These are phyloP conservation scores for Aethes cnicana DNA, from an alignment of 2,888 invertebrate genomes.

Conservation along the genomic window DNA sequence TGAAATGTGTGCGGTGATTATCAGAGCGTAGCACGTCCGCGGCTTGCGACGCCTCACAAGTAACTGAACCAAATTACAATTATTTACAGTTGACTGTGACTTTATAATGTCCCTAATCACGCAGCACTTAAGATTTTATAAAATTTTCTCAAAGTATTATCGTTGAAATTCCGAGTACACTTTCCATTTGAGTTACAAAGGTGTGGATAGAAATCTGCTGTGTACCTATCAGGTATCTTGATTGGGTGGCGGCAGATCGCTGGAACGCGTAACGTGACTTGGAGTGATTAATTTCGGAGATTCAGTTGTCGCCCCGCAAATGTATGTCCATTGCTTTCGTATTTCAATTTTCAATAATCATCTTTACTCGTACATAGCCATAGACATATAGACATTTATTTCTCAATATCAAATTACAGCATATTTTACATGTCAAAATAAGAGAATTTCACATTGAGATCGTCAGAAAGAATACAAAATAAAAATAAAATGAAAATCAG, in stretches of 20 bases:
- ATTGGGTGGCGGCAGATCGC: conserved; percentile 3
- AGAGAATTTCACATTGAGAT: too few species aligned
- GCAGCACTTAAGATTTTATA: conserved; percentile 22
- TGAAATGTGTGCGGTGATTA: conserved; percentile 68
- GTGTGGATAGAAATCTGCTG: conserved; percentile 16
- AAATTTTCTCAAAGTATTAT: not conserved
- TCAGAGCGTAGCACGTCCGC: conserved; percentile 71
- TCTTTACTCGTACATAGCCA: too few species aligned
- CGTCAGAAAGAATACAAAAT: too few species aligned
- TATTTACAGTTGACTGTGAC: conserved; percentile 63
- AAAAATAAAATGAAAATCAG: too few species aligned
- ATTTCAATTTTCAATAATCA: too few species aligned
- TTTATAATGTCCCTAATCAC: conserved; percentile 48
- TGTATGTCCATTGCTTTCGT: not conserved
- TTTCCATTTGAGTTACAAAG: conserved; percentile 3
- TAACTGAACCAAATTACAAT: conserved; percentile 74
- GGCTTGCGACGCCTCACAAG: conserved; percentile 59
- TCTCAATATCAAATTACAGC: too few species aligned
- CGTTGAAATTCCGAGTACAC: not conserved
- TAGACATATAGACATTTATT: too few species aligned
- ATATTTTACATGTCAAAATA: too few species aligned
- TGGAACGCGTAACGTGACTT: conserved; percentile 15
- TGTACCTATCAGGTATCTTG: conserved; percentile 15
- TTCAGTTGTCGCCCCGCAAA: not conserved
- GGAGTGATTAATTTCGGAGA: conserved; percentile 11